phyloP scores from a whole-genome alignment of 2,888 invertebrate species.

The Phengaris alcon region DNA sequence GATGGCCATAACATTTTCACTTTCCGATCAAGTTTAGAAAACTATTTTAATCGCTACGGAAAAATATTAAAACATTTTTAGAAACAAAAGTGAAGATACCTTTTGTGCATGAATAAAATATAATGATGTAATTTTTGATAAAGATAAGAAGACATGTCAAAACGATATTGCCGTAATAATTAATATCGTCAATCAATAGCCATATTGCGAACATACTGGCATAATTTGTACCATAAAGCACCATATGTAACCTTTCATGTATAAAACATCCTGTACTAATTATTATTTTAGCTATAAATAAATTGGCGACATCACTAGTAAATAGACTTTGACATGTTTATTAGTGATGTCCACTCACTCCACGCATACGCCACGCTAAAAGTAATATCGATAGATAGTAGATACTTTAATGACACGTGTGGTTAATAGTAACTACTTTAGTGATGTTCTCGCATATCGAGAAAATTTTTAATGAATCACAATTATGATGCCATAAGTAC shows the following conservation, averaged over 20 bases:
- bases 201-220: background rate
- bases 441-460: too few relatives aligned
- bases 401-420: background rate
- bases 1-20: too few relatives aligned
- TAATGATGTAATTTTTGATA: too few relatives aligned
- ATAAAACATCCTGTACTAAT: background rate
- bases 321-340: background rate
- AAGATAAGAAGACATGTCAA: background rate
- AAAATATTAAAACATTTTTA: too few relatives aligned
- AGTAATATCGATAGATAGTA: background rate
- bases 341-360: constrained; percentile 3
- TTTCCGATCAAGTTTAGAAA: too few relatives aligned
- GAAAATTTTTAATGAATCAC: too few relatives aligned
- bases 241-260: background rate
- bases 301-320: background rate
- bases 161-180: constrained; percentile 8
- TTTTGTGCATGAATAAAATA: too few relatives aligned
- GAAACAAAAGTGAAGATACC: background rate
- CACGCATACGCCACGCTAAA: background rate
- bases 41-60: too few relatives aligned
- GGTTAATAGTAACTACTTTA: too few relatives aligned
- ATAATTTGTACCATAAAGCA: background rate
- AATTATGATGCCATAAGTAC: too few relatives aligned
- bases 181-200: background rate
- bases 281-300: background rate